Evolutionary conservation across 1,140 invertebrate genomes (phyloP).

Genomic region (Pygmarrhopalites habei): DNA sequence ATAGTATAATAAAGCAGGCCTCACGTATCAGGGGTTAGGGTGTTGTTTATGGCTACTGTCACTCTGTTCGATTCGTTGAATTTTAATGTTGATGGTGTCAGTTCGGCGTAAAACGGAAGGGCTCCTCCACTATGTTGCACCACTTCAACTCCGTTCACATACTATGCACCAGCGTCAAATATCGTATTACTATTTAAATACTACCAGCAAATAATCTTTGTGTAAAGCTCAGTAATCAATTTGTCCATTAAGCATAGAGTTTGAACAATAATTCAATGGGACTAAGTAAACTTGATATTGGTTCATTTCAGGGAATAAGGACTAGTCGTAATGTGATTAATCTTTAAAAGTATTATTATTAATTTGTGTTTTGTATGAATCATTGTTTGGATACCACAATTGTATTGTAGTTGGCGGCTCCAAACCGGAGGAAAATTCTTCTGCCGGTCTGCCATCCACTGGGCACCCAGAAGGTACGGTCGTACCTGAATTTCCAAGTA

Average conservation of each 20-base stretch:
- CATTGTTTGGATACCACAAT: neutral
- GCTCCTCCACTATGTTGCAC: constrained; percentile 87
- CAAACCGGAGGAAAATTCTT: neutral
- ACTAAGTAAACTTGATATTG: too few relatives aligned
- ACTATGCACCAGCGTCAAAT: constrained; percentile 47
- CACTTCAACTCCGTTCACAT: constrained; percentile 73
- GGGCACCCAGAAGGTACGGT: neutral
- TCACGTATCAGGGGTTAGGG: constrained; percentile 48
- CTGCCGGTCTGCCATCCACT: neutral
- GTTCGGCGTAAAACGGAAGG: constrained; percentile 50
- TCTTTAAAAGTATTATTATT: neutral
- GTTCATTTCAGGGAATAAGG: too few relatives aligned
- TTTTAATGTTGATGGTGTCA: neutral
- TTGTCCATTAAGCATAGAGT: too few relatives aligned
- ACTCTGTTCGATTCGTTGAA: constrained; percentile 45
- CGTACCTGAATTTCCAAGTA: too few relatives aligned
- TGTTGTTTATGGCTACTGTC: constrained; percentile 60
- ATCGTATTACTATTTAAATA: too few relatives aligned
- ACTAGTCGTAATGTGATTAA: neutral
- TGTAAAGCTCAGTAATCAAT: too few relatives aligned
- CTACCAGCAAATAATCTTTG: too few relatives aligned
- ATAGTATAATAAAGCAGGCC: too few relatives aligned
- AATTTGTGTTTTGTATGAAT: neutral
- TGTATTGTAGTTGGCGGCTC: neutral
- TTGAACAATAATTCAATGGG: too few relatives aligned